These are phyloP conservation scores for Aphodius granarius DNA, from an alignment of 2,888 invertebrate genomes.

Conservation along the genomic window DNA sequence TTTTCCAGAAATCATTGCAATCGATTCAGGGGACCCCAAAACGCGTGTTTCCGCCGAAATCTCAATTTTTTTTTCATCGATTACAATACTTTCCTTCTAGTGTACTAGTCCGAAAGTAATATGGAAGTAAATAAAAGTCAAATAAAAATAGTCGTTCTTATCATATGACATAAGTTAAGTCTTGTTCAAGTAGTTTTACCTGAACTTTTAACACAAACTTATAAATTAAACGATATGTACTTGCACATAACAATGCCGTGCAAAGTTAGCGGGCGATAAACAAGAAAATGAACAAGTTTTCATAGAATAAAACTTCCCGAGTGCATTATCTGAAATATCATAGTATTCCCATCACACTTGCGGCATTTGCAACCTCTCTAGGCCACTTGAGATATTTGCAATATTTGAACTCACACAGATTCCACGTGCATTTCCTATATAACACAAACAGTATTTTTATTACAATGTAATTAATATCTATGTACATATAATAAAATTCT, in stretches of 20 bases:
- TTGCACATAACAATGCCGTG: neutral
- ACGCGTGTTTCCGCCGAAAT: too few species aligned
- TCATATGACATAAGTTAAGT: neutral
- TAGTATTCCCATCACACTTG: neutral
- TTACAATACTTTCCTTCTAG: too few species aligned
- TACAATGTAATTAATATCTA: too few species aligned
- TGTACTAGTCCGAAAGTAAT: too few species aligned
- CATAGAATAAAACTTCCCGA: neutral
- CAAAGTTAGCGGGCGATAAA: neutral
- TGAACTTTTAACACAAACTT: neutral
- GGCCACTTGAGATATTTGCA: neutral
- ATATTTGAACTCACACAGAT: neutral
- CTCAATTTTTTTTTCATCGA: too few species aligned
- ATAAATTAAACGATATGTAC: neutral
- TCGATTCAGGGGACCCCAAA: too few species aligned
- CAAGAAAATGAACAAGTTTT: neutral
- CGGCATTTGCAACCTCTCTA: neutral
- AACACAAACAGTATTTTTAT: neutral
- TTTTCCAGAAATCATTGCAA: too few species aligned
- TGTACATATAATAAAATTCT: too few species aligned
- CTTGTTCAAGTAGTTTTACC: neutral
- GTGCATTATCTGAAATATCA: neutral
- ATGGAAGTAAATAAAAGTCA: neutral
- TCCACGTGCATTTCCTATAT: neutral
- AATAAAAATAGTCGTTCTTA: neutral